Percentiles rank a stretch among this genome's conserved stretches.
phyloP scores from a whole-genome alignment of 2,797 vertebrate genomes.

The Jordanella pulchra region DNA sequence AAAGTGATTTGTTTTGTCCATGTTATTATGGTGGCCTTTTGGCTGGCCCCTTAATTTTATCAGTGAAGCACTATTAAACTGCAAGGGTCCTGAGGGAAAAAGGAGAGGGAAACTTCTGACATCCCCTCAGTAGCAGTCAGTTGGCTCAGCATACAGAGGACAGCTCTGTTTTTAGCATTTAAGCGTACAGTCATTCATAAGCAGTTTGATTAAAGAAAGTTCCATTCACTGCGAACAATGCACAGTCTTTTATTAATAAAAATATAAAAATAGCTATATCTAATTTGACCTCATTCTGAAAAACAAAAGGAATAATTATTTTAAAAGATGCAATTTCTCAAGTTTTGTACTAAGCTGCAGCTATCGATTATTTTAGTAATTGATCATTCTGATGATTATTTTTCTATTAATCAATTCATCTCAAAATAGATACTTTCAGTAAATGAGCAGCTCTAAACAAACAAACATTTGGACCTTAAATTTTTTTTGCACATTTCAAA shows the following conservation, averaged over 20 bases:
- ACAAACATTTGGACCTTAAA: no score
- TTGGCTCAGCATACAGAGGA: conserved; percentile 56
- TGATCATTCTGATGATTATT: no score
- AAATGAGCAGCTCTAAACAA: no score
- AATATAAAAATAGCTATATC: neutral
- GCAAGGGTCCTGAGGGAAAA: conserved; percentile 54
- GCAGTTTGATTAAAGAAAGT: neutral
- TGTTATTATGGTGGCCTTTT: conserved; percentile 70
- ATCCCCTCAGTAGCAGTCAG: conserved; percentile 50
- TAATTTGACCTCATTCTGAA: neutral
- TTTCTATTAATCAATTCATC: no score
- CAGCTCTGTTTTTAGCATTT: conserved; percentile 40
- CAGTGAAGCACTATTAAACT: conserved; percentile 75
- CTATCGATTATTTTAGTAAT: no score
- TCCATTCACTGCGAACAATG: neutral
- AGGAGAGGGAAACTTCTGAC: conserved; percentile 49
- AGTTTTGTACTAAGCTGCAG: no score
- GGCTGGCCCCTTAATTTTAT: conserved; percentile 71
- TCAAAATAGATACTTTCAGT: no score
- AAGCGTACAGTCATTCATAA: conserved; percentile 17
- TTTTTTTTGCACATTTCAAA: no score
- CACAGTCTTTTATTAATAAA: neutral
- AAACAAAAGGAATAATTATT: neutral
- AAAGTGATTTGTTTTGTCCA: conserved; percentile 61
- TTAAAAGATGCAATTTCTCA: no score